Percentiles rank a stretch among this genome's conserved stretches.
Evolutionary conservation across 1,140 invertebrate genomes (phyloP).

Genomic region (Drosophila serrata): DNA sequence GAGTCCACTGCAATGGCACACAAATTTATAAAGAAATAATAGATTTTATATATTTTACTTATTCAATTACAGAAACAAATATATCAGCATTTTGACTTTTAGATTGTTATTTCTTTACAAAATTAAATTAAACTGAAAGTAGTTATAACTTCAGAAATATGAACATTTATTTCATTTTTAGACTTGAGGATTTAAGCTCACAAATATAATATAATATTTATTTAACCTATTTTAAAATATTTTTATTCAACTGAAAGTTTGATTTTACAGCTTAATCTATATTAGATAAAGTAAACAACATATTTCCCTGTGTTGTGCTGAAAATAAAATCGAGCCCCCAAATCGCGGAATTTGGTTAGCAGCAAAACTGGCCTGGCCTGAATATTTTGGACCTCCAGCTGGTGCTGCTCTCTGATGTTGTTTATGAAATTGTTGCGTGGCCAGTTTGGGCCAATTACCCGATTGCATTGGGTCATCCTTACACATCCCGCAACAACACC

Average conservation of each 20-base stretch:
- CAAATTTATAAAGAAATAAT: background rate
- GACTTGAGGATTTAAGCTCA: background rate
- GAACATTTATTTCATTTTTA: background rate
- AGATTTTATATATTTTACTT: background rate
- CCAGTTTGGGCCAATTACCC: constrained; percentile 36
- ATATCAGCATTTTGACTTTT: background rate
- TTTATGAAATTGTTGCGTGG: constrained; percentile 40
- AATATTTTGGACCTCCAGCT: constrained; percentile 27
- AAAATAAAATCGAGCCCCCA: constrained; percentile 1
- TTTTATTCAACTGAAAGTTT: too few species aligned
- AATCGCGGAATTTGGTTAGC: constrained; percentile 25
- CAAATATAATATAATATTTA: background rate
- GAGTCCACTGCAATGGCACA: constrained; percentile 1
- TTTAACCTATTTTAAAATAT: background rate
- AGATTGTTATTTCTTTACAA: fast-evolving
- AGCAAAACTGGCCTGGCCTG: background rate
- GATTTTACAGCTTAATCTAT: background rate
- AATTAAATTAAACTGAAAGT: background rate
- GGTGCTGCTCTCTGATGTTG: constrained; percentile 35
- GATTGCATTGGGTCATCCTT: constrained; percentile 21
- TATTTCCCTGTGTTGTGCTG: background rate
- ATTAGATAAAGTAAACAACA: fast-evolving
- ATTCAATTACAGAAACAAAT: background rate
- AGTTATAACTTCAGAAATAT: background rate
- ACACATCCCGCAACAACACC: constrained; percentile 11